Evolutionary conservation across 2,113 vertebrate species (phyloP).

Genomic region (Cervus canadensis): DNA sequence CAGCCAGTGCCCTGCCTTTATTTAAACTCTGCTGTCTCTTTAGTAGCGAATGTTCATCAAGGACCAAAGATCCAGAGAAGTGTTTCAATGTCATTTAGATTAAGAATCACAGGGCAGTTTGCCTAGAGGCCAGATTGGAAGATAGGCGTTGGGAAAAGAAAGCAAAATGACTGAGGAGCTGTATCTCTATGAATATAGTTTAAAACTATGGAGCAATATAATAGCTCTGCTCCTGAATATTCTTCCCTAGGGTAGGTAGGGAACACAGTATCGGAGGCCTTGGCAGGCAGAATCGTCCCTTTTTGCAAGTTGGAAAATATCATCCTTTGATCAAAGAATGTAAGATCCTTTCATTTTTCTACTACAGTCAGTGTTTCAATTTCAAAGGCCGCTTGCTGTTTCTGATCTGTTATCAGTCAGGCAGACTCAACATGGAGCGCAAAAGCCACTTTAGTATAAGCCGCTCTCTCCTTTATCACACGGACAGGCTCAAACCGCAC

Average conservation of each 20-base stretch:
- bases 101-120: constrained; percentile 10
- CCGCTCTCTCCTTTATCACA: constrained; percentile 48
- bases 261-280: constrained; percentile 17
- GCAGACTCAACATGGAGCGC: background rate
- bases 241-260: constrained; percentile 44
- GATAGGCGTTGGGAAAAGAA: background rate
- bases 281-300: constrained; percentile 43
- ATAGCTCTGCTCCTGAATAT: constrained; percentile 39
- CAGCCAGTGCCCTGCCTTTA: background rate
- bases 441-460: constrained; percentile 34
- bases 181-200: constrained; percentile 15
- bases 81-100: background rate
- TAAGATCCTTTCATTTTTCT: constrained; percentile 44
- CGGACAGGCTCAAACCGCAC: constrained; percentile 38
- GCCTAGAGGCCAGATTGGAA: background rate
- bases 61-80: background rate
- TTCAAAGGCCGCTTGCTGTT: constrained; percentile 60
- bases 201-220: constrained; percentile 45
- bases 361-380: constrained; percentile 18
- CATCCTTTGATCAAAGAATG: constrained; percentile 51
- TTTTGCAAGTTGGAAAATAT: constrained; percentile 40
- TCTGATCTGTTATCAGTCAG: constrained; percentile 61
- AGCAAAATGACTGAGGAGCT: background rate
- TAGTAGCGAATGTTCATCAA: background rate
- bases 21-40: background rate